A percentile compares a stretch with the other conserved stretches of the same genome.
phyloP scores from a whole-genome alignment of 2,113 vertebrate genomes.

The Pungitius pungitius region DNA sequence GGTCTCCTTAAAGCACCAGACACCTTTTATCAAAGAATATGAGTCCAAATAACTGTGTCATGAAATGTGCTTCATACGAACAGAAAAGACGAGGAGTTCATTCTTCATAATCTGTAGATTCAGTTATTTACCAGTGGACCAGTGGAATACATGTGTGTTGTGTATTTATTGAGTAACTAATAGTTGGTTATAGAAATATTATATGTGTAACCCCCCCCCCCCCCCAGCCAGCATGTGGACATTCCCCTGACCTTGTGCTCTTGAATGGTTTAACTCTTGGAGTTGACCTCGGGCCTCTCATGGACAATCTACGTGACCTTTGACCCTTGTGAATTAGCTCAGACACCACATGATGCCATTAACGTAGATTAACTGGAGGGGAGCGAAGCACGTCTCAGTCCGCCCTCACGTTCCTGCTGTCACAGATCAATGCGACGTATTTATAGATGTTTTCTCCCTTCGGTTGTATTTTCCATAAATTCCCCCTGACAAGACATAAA shows the following conservation, averaged over 20 bases:
- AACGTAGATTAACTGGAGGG: conserved; percentile 8
- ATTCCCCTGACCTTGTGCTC: conserved; percentile 9
- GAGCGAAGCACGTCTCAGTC: conserved; percentile 7
- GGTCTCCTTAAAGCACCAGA: too few species aligned
- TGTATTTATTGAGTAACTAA: not conserved
- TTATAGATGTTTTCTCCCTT: not conserved
- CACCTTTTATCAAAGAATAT: too few species aligned
- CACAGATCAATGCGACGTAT: conserved; percentile 2
- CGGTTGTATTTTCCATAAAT: conserved; percentile 23
- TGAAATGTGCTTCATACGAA: too few species aligned
- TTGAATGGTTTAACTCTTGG: conserved; percentile 9
- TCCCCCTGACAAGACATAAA: conserved; percentile 33
- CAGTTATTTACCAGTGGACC: too few species aligned
- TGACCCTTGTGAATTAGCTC: conserved; percentile 6
- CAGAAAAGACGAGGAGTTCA: too few species aligned
- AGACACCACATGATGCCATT: conserved; percentile 15
- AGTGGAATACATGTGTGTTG: too few species aligned
- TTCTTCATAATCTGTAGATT: not conserved
- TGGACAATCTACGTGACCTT: conserved; percentile 26
- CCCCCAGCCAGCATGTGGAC: not conserved
- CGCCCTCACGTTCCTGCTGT: not conserved
- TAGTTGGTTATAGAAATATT: not conserved
- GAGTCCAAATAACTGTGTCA: too few species aligned
- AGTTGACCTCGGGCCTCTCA: conserved; percentile 13
- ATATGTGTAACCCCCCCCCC: too few species aligned